A percentile compares a stretch with the other conserved stretches of the same genome.
Evolutionary conservation across 2,113 vertebrate genomes (phyloP).

Genomic region (Ammospiza caudacuta): DNA sequence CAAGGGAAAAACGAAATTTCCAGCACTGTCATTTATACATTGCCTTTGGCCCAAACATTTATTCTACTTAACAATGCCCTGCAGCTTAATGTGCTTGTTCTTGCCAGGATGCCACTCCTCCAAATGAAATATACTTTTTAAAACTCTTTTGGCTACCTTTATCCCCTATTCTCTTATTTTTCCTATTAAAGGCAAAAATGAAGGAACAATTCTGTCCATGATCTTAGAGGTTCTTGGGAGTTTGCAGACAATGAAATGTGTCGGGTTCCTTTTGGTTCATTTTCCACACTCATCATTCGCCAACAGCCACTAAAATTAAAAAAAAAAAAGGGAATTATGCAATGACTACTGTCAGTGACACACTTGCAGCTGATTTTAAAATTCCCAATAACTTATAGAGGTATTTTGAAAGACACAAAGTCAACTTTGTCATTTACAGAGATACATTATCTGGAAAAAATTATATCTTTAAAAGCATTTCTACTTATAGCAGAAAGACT

Average conservation of each 20-base stretch:
- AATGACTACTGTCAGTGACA: background rate
- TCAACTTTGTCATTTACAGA: conserved; percentile 29
- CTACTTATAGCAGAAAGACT: conserved; percentile 36
- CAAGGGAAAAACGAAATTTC: background rate
- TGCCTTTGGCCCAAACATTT: conserved; percentile 1
- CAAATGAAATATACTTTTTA: background rate
- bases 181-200: background rate
- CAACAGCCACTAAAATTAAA: background rate
- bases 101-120: conserved; percentile 47
- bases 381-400: background rate
- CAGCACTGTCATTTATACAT: conserved; percentile 3
- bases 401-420: conserved; percentile 33
- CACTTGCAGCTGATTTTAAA: background rate
- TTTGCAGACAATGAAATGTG: background rate
- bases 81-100: conserved; percentile 37
- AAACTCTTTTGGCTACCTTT: conserved; percentile 46
- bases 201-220: background rate
- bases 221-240: background rate
- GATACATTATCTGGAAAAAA: conserved; percentile 29
- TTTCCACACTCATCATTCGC: background rate
- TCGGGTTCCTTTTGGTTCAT: background rate
- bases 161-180: background rate
- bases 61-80: conserved; percentile 36
- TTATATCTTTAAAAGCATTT: conserved; percentile 43
- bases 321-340: background rate